Conservation (phyloP, 2,888 invertebrate species). For the Cepaea hortensis region DNA sequence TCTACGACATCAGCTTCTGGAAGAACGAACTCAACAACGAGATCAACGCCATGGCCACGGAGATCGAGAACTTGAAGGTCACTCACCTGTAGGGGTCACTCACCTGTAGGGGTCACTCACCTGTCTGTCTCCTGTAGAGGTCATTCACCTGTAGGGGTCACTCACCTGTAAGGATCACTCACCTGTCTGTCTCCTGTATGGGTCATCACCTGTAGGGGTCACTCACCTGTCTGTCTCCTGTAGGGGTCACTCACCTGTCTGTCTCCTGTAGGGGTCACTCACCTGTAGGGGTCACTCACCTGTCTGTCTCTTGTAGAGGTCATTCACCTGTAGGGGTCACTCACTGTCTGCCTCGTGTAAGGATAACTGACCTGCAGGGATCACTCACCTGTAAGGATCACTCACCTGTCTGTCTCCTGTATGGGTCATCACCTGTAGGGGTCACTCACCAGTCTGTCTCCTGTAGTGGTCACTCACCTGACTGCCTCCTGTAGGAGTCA, state of each 20-base stretch:
- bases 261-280: slow-evolving; percentile 61
- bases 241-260: no score
- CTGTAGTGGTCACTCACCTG: slow-evolving; percentile 52
- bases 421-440: slow-evolving; percentile 56
- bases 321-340: slow-evolving; percentile 34
- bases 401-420: no score
- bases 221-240: no score
- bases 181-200: no score
- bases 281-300: not conserved
- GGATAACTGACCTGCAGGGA: slow-evolving; percentile 58
- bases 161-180: no score
- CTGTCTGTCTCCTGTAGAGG: no score
- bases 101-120: no score
- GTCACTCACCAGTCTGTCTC: no score
- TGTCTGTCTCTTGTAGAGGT: slow-evolving; percentile 55
- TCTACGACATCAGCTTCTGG: slow-evolving; percentile 73
- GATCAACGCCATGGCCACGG: slow-evolving; percentile 87
- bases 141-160: slow-evolving; percentile 56
- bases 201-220: slow-evolving; percentile 63
- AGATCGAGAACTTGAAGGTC: slow-evolving; percentile 77
- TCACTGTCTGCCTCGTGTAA: no score
- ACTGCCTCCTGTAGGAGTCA: no score
- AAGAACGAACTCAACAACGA: slow-evolving; percentile 84
- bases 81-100: no score
- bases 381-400: no score